phyloP scores from a whole-genome alignment of 2,113 vertebrate genomes.

The Gobiocypris rarus region DNA sequence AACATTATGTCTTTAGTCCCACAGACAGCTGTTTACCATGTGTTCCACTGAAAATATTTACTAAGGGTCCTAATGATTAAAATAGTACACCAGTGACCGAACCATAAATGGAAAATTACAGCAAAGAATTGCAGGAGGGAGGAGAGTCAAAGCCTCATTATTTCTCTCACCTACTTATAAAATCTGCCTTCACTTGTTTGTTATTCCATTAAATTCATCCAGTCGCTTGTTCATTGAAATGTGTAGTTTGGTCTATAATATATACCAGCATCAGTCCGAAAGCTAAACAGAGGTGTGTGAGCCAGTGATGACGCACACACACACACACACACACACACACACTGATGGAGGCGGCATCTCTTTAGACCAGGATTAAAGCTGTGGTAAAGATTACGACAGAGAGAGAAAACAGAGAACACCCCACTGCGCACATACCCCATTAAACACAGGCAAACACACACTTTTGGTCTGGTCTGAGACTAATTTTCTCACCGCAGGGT shows the following conservation, averaged over 20 bases:
- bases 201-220: background rate
- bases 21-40: constrained; percentile 18
- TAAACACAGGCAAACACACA: background rate
- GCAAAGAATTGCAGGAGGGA: background rate
- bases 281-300: constrained; percentile 1
- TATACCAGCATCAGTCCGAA: background rate
- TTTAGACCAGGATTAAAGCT: background rate
- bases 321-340: background rate
- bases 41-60: constrained; percentile 22
- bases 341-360: background rate
- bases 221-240: background rate
- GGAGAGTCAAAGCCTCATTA: background rate
- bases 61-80: constrained; percentile 2
- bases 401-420: constrained; percentile 7
- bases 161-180: background rate
- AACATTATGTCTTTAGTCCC: background rate
- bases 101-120: constrained; percentile 35
- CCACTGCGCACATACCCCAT: background rate
- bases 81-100: background rate
- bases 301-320: background rate
- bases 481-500: background rate
- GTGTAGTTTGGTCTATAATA: too few species aligned
- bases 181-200: background rate
- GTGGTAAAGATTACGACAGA: constrained; percentile 11
- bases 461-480: background rate